Conservation (phyloP, 2,113 vertebrate genomes). For the Ctenodactylus gundi region DNA sequence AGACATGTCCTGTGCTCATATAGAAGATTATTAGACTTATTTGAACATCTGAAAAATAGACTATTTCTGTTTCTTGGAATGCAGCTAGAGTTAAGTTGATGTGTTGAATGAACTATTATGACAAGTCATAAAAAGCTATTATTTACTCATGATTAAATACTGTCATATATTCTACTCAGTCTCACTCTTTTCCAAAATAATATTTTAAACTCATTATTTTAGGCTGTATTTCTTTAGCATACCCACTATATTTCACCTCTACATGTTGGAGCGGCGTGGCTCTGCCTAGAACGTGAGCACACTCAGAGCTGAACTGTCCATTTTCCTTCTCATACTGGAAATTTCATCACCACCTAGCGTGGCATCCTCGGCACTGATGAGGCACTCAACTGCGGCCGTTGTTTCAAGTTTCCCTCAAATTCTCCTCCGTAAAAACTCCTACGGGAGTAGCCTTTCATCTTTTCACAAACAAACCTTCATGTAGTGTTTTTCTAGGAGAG, state of each 20-base stretch:
- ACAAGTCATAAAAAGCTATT: neutral
- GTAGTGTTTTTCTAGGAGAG: neutral
- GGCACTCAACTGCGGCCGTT: neutral
- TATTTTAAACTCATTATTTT: conserved; percentile 1
- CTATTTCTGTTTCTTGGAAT: neutral
- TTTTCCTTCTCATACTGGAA: neutral
- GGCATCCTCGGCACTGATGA: neutral
- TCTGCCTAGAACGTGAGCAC: too few relatives aligned
- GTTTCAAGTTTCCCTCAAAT: neutral
- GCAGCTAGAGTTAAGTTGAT: neutral
- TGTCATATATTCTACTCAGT: neutral
- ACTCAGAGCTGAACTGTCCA: too few relatives aligned
- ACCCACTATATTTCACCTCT: too few relatives aligned
- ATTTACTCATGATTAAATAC: neutral
- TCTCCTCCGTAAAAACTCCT: neutral
- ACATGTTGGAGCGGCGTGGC: too few relatives aligned
- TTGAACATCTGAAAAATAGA: neutral
- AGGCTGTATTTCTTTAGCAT: neutral
- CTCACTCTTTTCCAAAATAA: neutral
- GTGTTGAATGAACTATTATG: neutral
- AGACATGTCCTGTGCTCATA: neutral
- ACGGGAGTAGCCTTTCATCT: neutral
- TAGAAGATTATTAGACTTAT: neutral
- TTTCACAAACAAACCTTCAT: neutral
- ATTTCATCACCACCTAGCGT: neutral